These are phyloP conservation scores for Plumapathes pennacea DNA, from an alignment of 92 coral and sea anemone genomes.

Conservation along the genomic window DNA sequence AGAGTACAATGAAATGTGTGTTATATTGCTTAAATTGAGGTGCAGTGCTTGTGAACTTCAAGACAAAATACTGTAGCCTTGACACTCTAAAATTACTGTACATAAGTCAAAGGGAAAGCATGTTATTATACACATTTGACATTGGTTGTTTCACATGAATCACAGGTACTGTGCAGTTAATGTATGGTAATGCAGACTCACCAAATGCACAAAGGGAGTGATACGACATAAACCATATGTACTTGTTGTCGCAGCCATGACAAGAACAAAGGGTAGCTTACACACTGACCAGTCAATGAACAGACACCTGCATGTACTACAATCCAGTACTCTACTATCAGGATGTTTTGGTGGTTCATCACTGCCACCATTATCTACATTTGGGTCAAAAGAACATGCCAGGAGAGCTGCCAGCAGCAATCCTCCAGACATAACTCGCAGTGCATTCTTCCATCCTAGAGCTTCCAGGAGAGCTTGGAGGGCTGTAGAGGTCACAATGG, in stretches of 20 bases:
- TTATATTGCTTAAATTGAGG: too few relatives aligned
- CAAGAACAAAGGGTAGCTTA: slow-evolving; percentile 19
- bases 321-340: background rate
- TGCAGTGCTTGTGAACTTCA: too few relatives aligned
- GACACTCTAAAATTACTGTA: too few relatives aligned
- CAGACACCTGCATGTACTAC: slow-evolving; percentile 2
- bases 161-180: too few relatives aligned
- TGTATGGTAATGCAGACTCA: too few relatives aligned
- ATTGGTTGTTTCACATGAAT: too few relatives aligned
- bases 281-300: slow-evolving; percentile 16
- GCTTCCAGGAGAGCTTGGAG: background rate
- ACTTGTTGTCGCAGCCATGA: background rate
- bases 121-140: too few relatives aligned
- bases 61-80: too few relatives aligned
- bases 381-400: slow-evolving; percentile 8
- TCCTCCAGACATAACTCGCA: slow-evolving; percentile 17
- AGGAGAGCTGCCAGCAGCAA: slow-evolving; percentile 1
- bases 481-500: slow-evolving; percentile 15
- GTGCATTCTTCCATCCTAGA: slow-evolving; percentile 15
- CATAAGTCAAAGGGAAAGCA: too few relatives aligned
- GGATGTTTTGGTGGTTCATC: background rate
- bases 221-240: slow-evolving; percentile 5
- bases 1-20: too few relatives aligned
- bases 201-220: slow-evolving; percentile 19
- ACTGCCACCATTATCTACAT: background rate